phyloP scores from a whole-genome alignment of 2,113 vertebrate species.

The Chloroceryle aenea region DNA sequence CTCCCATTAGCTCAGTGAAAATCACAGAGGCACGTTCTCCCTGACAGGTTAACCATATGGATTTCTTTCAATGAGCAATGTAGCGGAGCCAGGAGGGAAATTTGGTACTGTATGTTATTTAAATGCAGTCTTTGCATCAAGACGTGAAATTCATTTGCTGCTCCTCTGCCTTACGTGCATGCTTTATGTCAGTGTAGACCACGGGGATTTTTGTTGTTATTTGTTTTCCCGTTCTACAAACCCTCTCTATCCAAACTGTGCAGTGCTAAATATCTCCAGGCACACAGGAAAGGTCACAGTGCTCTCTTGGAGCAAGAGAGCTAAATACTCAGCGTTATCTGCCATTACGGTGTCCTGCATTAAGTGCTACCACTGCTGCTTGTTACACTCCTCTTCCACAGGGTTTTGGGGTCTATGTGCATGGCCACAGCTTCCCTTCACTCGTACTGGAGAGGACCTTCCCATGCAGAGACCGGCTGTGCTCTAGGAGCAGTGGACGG shows the following conservation, averaged over 20 bases:
- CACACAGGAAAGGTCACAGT: background rate
- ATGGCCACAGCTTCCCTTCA: background rate
- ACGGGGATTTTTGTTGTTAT: background rate
- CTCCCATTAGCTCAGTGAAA: conserved; percentile 56
- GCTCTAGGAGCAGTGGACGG: background rate
- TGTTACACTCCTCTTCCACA: background rate
- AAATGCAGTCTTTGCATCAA: conserved; percentile 27
- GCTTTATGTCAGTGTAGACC: background rate
- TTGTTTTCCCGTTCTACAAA: conserved; percentile 1
- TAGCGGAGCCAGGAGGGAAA: background rate
- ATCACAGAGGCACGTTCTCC: background rate
- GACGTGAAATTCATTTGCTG: conserved; percentile 3
- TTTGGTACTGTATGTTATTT: background rate
- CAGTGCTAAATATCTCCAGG: background rate
- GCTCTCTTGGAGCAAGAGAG: background rate
- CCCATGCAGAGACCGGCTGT: background rate
- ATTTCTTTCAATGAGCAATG: background rate
- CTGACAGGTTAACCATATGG: conserved; percentile 19
- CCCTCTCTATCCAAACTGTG: background rate
- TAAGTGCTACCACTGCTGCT: background rate
- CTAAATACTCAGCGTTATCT: background rate
- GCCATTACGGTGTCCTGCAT: background rate
- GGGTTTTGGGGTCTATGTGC: background rate
- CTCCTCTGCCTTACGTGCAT: background rate
- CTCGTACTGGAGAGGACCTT: background rate